Conservation (phyloP, 2,888 invertebrate genomes). For the Ophion costatus region DNA sequence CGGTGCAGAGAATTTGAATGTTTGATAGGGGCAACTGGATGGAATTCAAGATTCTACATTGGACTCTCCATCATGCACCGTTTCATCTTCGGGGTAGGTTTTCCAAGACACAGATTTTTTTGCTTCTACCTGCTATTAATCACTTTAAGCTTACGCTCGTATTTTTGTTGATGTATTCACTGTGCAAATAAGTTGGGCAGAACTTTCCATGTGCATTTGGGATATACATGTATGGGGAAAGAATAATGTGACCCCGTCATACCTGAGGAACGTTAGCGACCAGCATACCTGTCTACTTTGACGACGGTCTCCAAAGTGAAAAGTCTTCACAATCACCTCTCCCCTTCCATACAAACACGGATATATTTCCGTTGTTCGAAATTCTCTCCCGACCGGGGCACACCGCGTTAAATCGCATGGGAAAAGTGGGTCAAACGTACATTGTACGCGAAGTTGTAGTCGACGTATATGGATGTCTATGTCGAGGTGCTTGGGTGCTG, state of each 20-base stretch:
- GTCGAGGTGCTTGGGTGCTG: slow-evolving; percentile 11
- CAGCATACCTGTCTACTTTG: background rate
- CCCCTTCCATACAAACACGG: background rate
- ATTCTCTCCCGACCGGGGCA: slow-evolving; percentile 43
- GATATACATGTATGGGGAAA: background rate
- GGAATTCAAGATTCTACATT: slow-evolving; percentile 19
- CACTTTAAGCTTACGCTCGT: slow-evolving; percentile 18
- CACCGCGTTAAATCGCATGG: slow-evolving; percentile 57
- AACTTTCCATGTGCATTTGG: background rate
- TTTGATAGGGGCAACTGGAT: slow-evolving; percentile 11
- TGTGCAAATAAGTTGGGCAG: background rate
- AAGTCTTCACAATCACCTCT: background rate
- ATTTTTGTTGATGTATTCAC: slow-evolving; percentile 18
- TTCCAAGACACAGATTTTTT: background rate
- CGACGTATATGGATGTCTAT: slow-evolving; percentile 2
- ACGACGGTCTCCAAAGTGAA: background rate
- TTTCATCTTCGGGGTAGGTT: background rate
- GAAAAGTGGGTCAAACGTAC: slow-evolving; percentile 63
- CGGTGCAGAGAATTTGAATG: slow-evolving; percentile 5
- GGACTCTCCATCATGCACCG: background rate
- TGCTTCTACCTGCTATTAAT: background rate
- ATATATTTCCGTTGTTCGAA: slow-evolving; percentile 23
- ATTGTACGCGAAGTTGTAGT: slow-evolving; percentile 27
- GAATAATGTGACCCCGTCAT: background rate
- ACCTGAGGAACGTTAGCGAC: too few relatives aligned